phyloP scores from a whole-genome alignment of 30 jellyfish, hydroid and myxozoan species.

The Hydractinia symbiolongicarpus region DNA sequence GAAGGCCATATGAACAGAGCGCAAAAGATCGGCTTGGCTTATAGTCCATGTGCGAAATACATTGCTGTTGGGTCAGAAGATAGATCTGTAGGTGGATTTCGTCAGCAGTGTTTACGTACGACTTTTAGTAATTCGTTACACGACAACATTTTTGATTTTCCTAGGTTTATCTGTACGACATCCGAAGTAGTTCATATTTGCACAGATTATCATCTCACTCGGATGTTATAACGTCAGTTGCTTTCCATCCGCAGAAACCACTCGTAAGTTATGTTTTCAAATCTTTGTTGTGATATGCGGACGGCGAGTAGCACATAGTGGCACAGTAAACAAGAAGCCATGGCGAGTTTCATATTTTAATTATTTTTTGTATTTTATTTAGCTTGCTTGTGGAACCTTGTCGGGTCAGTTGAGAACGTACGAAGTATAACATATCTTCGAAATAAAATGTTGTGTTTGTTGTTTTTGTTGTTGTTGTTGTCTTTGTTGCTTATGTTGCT shows the following conservation, averaged over 20 bases:
- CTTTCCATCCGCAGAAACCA: conserved; percentile 77
- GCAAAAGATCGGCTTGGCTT: conserved; percentile 70
- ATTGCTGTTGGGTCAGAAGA: conserved; percentile 99
- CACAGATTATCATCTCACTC: conserved; percentile 76
- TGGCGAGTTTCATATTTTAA: not conserved
- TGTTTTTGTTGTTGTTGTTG: too few species aligned
- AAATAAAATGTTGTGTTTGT: too few species aligned
- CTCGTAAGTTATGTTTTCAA: conserved; percentile 38
- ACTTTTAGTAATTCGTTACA: conserved; percentile 4
- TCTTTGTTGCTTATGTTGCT: too few species aligned
- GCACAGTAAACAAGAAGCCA: not conserved
- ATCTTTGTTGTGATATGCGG: too few species aligned
- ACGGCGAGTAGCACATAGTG: not conserved
- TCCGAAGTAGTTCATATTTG: conserved; percentile 80
- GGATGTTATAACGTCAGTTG: conserved; percentile 72
- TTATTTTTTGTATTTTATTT: not conserved
- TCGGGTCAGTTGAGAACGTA: not conserved
- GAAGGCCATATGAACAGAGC: conserved; percentile 92
- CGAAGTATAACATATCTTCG: not conserved
- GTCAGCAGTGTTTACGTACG: not conserved
- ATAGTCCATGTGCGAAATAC: conserved; percentile 87
- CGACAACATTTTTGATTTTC: not conserved
- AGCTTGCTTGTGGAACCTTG: conserved; percentile 12
- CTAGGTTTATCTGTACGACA: conserved; percentile 80
- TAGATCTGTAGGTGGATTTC: conserved; percentile 57